Conservation (phyloP, 2,797 vertebrate genomes). For the Micropoecilia bifurca region DNA sequence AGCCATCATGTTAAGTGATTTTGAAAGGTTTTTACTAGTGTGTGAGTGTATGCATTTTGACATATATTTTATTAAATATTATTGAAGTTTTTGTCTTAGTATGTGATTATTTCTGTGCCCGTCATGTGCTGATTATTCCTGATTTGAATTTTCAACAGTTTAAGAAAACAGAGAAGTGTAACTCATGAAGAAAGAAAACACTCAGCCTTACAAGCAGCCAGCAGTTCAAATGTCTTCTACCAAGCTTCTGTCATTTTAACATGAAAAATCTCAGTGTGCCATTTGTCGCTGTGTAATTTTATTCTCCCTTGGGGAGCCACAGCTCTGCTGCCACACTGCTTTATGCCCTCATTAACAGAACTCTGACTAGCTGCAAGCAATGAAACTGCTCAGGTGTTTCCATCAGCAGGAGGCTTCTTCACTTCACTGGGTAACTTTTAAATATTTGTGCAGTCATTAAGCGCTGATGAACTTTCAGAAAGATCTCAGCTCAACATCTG, state of each 20-base stretch:
- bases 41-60: not conserved
- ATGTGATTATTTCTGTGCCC: not conserved
- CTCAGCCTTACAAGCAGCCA: not conserved
- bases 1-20: not conserved
- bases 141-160: not conserved
- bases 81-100: not conserved
- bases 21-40: not conserved
- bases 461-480: constrained; percentile 54
- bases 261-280: constrained; percentile 18
- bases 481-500: constrained; percentile 57
- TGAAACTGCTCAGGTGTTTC: constrained; percentile 58
- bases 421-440: constrained; percentile 52
- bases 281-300: constrained; percentile 9
- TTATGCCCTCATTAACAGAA: constrained; percentile 46
- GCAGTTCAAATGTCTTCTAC: not conserved
- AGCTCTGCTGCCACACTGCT: constrained; percentile 21
- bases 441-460: constrained; percentile 59
- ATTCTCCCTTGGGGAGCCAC: constrained; percentile 28
- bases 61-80: not conserved
- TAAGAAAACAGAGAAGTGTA: not conserved
- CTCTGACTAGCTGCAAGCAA: constrained; percentile 22
- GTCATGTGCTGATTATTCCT: not conserved
- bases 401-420: constrained; percentile 40
- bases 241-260: not conserved
- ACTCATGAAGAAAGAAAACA: not conserved